Evolutionary conservation across 2,797 vertebrate species (phyloP), one percentile per base, ranked within the genome.

Genomic region (Tympanoctomys barrerae): DNA sequence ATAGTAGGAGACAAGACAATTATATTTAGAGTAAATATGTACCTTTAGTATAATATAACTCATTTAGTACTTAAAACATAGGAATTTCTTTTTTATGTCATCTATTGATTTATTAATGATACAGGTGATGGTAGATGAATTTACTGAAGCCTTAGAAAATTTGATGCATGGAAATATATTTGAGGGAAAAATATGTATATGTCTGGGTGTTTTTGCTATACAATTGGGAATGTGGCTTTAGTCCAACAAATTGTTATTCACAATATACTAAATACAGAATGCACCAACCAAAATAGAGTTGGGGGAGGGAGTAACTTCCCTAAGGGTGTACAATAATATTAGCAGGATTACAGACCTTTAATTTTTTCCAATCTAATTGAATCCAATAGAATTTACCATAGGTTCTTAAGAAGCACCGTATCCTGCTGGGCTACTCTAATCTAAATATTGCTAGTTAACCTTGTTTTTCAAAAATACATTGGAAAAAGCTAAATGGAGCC

Each of bases 341-440:
- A 18, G 73, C 54, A 1, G 87, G 94, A 28, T 89, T 33, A 0
- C 66, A 84, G 75, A 95, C 94, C 57, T 95, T 97, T 94, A 94
- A 96, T 94, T 96, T 97, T 75, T 95, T 97, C 91, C 90, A 12
- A 92, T 91, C 80, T 97, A 97, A 97, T 97, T 97, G 97, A 77
- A 92, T 82, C 52, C 93, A 94, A 21, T 24, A 95, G 81, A 62
- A 93, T 87, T 89, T 89, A 39, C 89, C 81, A 88, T 49, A 97
- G 79, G 31, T 96, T 97, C 94, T 95, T 94, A 96, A 95, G 95
- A 82, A 36, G 31, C 71, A 54, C 66, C 39, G 62, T 77, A 54
- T 66, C 94, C 92, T 98, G 86, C 92, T 75, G 91, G 87, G 93
- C 49, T 96, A 87, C 96, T 91, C 79, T 59, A 91, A 91, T 79